These are phyloP conservation scores for Pristionchus japonicus DNA, from an alignment of 2,888 invertebrate species.

Conservation along the genomic window DNA sequence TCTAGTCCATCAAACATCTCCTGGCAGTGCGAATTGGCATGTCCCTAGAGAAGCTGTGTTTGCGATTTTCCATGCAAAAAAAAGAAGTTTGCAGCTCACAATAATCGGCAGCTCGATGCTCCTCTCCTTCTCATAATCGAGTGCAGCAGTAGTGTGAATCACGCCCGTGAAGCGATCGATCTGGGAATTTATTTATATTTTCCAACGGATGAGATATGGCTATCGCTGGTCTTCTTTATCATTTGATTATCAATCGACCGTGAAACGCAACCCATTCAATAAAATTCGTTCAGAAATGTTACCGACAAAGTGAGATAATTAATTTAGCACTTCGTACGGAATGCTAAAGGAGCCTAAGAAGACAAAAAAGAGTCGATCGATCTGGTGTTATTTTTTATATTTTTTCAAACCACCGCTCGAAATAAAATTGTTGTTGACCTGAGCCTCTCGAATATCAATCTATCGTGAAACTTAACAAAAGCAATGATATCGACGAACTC, in stretches of 20 bases:
- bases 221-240: background rate
- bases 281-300: background rate
- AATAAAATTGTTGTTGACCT: background rate
- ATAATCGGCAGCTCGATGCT: slow-evolving; percentile 54
- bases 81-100: slow-evolving; percentile 48
- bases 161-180: slow-evolving; percentile 64
- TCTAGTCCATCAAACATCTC: too few relatives aligned
- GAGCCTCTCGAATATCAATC: background rate
- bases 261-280: background rate
- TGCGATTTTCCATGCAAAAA: background rate
- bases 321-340: too few relatives aligned
- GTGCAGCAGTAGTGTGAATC: slow-evolving; percentile 54
- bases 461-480: background rate
- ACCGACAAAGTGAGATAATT: too few relatives aligned
- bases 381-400: too few relatives aligned
- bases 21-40: too few relatives aligned
- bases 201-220: too few relatives aligned
- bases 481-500: too few relatives aligned
- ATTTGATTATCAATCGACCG: too few relatives aligned
- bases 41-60: too few relatives aligned
- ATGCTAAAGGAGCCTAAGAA: too few relatives aligned
- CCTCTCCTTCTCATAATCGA: slow-evolving; percentile 63
- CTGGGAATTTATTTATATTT: background rate
- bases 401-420: too few relatives aligned
- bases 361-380: too few relatives aligned